Conservation (phyloP, 2,797 vertebrate species). For the Heterohyrax brucei region DNA sequence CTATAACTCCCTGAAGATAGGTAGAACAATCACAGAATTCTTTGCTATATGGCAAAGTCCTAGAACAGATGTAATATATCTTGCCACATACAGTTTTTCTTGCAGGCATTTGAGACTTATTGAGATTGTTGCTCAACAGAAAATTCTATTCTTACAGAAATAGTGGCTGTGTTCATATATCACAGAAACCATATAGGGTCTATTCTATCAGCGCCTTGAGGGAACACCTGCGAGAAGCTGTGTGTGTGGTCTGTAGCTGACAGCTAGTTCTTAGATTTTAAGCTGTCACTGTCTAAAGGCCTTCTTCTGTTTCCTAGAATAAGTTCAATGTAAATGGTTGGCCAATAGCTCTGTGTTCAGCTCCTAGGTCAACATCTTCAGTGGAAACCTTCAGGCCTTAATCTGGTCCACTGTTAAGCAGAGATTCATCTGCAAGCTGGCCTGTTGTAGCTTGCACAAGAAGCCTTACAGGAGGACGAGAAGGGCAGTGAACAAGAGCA, state of each 20-base stretch:
- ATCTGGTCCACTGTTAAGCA: neutral
- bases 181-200: neutral
- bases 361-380: neutral
- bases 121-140: neutral
- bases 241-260: neutral
- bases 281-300: neutral
- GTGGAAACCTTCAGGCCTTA: neutral
- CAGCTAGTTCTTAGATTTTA: neutral
- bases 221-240: neutral
- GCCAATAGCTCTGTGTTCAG: neutral
- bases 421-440: neutral
- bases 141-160: slow-evolving; percentile 48
- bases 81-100: slow-evolving; percentile 42
- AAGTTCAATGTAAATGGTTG: neutral
- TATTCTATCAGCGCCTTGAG: neutral
- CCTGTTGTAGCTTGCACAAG: neutral
- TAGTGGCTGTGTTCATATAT: neutral
- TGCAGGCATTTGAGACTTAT: slow-evolving; percentile 45
- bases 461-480: neutral
- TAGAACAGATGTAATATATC: neutral
- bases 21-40: neutral
- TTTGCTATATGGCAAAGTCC: neutral
- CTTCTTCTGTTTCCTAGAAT: neutral
- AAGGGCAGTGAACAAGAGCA: neutral
- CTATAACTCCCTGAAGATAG: neutral